phyloP scores from a whole-genome alignment of 2,113 vertebrate species.

The Seriola aureovittata region DNA sequence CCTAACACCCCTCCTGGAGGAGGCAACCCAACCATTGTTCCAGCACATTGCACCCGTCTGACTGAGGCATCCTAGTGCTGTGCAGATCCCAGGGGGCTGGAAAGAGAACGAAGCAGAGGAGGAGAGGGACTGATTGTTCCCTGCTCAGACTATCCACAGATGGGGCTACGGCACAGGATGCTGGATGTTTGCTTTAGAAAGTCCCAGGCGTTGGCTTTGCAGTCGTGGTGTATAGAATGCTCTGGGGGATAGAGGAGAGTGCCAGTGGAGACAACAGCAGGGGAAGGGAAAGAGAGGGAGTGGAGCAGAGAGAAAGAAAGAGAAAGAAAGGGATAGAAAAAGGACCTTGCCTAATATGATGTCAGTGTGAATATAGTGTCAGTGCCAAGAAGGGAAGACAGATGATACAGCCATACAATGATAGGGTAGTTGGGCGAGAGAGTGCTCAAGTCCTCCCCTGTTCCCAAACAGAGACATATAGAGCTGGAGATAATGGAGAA shows the following conservation, averaged over 20 bases:
- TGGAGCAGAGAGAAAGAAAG: conserved; percentile 35
- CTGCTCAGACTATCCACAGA: conserved; percentile 80
- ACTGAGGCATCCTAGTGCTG: conserved; percentile 76
- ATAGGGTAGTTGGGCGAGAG: conserved; percentile 77
- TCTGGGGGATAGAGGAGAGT: conserved; percentile 72
- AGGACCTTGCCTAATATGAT: conserved; percentile 79
- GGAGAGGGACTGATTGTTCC: conserved; percentile 81
- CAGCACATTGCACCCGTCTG: conserved; percentile 82
- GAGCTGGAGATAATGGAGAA: conserved; percentile 75
- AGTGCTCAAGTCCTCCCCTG: conserved; percentile 68
- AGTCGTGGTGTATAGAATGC: conserved; percentile 67
- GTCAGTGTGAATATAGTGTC: conserved; percentile 79
- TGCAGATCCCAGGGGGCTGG: conserved; percentile 67
- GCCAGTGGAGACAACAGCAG: conserved; percentile 77
- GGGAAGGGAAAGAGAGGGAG: conserved; percentile 49
- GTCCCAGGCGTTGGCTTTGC: conserved; percentile 80
- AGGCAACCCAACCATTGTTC: conserved; percentile 80
- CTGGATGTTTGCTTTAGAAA: conserved; percentile 82
- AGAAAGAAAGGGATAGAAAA: conserved; percentile 60
- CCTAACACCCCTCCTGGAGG: conserved; percentile 72
- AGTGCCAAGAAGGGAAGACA: conserved; percentile 78
- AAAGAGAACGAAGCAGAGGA: conserved; percentile 68
- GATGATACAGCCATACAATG: conserved; percentile 77
- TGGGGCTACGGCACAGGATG: conserved; percentile 81
- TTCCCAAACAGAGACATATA: conserved; percentile 79